Evolutionary conservation across 2,888 invertebrate genomes (phyloP).

Genomic region (Meliscaeva auricollis): DNA sequence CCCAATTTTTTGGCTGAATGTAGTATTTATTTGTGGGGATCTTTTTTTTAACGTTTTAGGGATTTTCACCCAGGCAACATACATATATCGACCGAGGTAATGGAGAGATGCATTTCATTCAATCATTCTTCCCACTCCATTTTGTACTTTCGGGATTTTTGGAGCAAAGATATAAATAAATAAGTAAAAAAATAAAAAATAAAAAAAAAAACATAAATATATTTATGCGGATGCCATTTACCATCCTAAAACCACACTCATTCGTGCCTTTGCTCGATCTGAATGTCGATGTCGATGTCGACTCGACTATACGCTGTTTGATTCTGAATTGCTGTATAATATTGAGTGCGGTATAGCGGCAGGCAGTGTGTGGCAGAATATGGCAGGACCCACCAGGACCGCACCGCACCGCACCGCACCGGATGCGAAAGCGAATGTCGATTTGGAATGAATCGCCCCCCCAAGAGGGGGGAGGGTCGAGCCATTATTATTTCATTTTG

Average conservation of each 20-base stretch:
- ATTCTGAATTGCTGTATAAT: slow-evolving; percentile 20
- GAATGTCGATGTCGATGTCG: neutral
- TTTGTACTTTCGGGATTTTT: neutral
- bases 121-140: slow-evolving; percentile 61
- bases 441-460: slow-evolving; percentile 65
- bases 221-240: slow-evolving; percentile 64
- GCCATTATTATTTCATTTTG: slow-evolving; percentile 72
- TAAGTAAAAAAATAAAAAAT: neutral
- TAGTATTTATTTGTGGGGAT: slow-evolving; percentile 24
- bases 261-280: slow-evolving; percentile 44
- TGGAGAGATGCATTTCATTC: slow-evolving; percentile 74
- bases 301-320: slow-evolving; percentile 29
- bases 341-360: neutral
- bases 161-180: slow-evolving; percentile 20
- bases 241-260: slow-evolving; percentile 71
- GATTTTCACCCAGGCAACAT: slow-evolving; percentile 41
- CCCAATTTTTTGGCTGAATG: slow-evolving; percentile 26
- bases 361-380: no score
- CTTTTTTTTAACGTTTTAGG: slow-evolving; percentile 22
- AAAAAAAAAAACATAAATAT: slow-evolving; percentile 23
- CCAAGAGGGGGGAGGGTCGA: slow-evolving; percentile 14
- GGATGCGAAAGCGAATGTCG: slow-evolving; percentile 70
- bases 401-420: slow-evolving; percentile 16
- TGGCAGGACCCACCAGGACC: neutral
- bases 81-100: slow-evolving; percentile 29